These are phyloP conservation scores for Crotalus horridus DNA, from an alignment of 2,113 vertebrate species.

Conservation along the genomic window DNA sequence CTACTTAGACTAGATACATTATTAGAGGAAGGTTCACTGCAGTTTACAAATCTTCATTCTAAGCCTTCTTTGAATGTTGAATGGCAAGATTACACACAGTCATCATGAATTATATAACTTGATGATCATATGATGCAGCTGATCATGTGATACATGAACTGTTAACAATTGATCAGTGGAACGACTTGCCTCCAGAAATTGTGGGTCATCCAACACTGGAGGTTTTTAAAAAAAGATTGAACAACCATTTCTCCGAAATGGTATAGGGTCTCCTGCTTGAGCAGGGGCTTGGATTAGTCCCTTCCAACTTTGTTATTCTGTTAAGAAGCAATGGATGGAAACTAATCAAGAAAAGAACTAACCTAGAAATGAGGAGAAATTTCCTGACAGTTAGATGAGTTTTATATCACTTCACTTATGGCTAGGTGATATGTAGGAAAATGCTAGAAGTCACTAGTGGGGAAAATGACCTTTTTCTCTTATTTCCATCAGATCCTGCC, in stretches of 20 bases:
- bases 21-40: conserved; percentile 41
- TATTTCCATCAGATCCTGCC: not conserved
- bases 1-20: not conserved
- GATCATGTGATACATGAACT: not conserved
- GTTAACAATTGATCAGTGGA: not conserved
- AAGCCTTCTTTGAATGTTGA: conserved; percentile 26
- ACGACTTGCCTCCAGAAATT: too few species aligned
- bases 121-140: not conserved
- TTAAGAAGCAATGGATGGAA: too few species aligned
- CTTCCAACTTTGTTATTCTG: too few species aligned
- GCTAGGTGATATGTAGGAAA: not conserved
- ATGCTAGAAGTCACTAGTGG: not conserved
- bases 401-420: not conserved
- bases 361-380: not conserved
- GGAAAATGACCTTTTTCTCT: not conserved
- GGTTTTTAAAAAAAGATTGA: too few species aligned
- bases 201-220: too few species aligned
- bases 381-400: too few species aligned
- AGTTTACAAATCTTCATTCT: conserved; percentile 37
- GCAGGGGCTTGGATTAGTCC: too few species aligned
- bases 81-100: conserved; percentile 43
- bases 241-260: too few species aligned
- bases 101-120: not conserved
- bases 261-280: too few species aligned
- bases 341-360: too few species aligned